Evolutionary conservation across 1,140 invertebrate genomes (phyloP).

Genomic region (Archivesica marissinica): DNA sequence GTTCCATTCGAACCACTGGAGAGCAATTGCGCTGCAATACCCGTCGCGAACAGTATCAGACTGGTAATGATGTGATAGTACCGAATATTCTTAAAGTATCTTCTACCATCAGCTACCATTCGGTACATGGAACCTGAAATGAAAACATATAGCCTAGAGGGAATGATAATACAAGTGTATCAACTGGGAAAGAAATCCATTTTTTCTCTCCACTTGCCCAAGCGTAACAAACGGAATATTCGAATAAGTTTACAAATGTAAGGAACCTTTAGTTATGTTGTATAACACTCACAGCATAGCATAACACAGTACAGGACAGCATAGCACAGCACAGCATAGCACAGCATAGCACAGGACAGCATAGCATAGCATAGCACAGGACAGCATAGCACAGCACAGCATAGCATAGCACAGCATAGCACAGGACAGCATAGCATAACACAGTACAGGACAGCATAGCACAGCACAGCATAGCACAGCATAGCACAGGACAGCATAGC

Average conservation of each 20-base stretch:
- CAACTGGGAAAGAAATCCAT: no score
- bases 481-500: neutral
- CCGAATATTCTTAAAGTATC: constrained; percentile 10
- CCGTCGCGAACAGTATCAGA: constrained; percentile 22
- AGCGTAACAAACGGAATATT: no score
- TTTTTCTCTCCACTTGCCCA: no score
- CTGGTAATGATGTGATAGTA: constrained; percentile 2
- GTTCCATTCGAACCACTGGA: constrained; percentile 34
- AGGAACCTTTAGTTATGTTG: no score
- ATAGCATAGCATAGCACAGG: constrained; percentile 29
- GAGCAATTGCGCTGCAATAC: constrained; percentile 5
- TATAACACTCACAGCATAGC: constrained; percentile 65
- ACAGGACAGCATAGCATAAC: neutral
- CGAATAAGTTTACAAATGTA: no score
- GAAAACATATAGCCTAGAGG: no score
- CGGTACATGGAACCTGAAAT: constrained; percentile 27
- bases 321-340: constrained; percentile 62
- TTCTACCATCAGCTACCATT: neutral
- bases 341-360: constrained; percentile 55
- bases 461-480: constrained; percentile 1
- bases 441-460: neutral
- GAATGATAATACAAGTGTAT: no score
- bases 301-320: constrained; percentile 67
- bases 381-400: constrained; percentile 12
- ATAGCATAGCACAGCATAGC: constrained; percentile 37